Evolutionary conservation across 2,888 invertebrate species (phyloP), one percentile per base, ranked within the genome.

Genomic region (Pseudococcus viburni): DNA sequence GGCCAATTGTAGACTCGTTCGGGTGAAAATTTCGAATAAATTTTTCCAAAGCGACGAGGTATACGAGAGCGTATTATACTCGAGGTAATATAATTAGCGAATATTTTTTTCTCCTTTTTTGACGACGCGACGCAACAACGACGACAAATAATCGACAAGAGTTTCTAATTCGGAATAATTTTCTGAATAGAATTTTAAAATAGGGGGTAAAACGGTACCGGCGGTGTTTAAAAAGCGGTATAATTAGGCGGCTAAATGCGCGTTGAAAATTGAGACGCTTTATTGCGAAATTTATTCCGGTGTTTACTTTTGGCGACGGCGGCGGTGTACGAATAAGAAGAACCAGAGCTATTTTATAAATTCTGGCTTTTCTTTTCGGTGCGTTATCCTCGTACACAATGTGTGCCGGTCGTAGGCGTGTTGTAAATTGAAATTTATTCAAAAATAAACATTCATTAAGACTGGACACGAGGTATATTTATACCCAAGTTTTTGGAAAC

Each of bases 221-320:
- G 26, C 68, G 68, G 68, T 68, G 68, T 26, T 68, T 22, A 68
- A 68, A 68, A 26, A 68, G 26, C 68, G 68, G 68, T 68, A 68
- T 68, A 68, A 68, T 68, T 68, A 68, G 26, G 68, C 68, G 68
- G 68, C 68, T 68, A 68, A 68, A 68, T 68, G 68, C 9, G 68
- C 68, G 68, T 68, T 68, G 68, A 68, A 68, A 68, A 68, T 68
- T 68, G 68, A 68, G 68, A 68, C 68, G 68, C 68, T 68, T 68
- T 68, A 68, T 68, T 68, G 68, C 68, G 26, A 68, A 68, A 68
- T 68, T 68, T 68, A 68, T 68, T 68, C 68, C 68, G 68, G 68
- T 68, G 68, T 68, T 68, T 68, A 68, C 68, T 68, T 64, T 68
- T 33, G 26, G 3, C 26, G 3, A 33, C 26, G 19, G 15, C 15